Conservation (phyloP, 2,113 vertebrate species). For the Poecilia latipinna region DNA sequence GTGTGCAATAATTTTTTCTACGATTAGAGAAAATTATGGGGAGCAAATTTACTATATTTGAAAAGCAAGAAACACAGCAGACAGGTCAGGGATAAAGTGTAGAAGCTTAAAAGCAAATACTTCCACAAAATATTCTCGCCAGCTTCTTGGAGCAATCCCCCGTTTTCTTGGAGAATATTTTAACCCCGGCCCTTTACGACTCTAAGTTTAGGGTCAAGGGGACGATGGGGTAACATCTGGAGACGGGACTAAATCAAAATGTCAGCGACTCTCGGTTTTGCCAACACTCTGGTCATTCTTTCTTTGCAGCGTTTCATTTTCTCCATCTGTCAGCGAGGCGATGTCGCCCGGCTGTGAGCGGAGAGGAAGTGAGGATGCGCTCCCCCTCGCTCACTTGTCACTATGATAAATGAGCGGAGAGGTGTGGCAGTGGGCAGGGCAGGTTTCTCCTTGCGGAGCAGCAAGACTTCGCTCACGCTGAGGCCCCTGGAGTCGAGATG, state of each 20-base stretch:
- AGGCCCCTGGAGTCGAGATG: constrained; percentile 57
- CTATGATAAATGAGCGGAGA: constrained; percentile 71
- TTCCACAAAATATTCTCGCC: too few relatives aligned
- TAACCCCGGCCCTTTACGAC: neutral
- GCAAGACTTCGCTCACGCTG: constrained; percentile 64
- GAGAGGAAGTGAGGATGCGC: constrained; percentile 25
- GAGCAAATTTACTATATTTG: too few relatives aligned
- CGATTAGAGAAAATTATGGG: too few relatives aligned
- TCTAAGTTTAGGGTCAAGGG: neutral
- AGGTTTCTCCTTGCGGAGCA: constrained; percentile 56
- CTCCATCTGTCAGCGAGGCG: constrained; percentile 30
- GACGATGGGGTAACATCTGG: neutral
- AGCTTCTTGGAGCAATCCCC: neutral
- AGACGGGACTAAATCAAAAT: constrained; percentile 6
- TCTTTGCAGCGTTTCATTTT: constrained; percentile 26
- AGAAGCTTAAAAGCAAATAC: too few relatives aligned
- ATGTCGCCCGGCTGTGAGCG: constrained; percentile 21
- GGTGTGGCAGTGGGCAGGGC: constrained; percentile 67
- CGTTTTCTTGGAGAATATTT: too few relatives aligned
- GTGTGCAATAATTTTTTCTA: too few relatives aligned
- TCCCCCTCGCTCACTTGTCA: constrained; percentile 51
- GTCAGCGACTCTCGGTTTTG: constrained; percentile 10
- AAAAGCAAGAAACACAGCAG: too few relatives aligned
- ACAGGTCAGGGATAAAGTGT: too few relatives aligned
- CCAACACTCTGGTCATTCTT: neutral